Conservation (phyloP, 2,797 vertebrate genomes). For the Enteromius viviparus region DNA sequence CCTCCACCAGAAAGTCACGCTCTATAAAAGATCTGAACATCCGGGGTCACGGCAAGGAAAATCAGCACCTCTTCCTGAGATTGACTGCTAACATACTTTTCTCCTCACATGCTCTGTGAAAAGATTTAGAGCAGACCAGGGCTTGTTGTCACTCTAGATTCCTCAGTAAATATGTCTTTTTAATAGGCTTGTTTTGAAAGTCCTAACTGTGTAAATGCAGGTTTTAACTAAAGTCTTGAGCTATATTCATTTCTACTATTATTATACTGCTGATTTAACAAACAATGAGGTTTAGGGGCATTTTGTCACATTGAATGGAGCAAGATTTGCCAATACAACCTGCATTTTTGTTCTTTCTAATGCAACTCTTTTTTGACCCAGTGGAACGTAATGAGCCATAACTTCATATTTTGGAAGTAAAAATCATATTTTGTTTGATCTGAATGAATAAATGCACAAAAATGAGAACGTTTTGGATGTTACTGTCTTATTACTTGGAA, state of each 20-base stretch:
- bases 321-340: not conserved
- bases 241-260: not conserved
- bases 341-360: not conserved
- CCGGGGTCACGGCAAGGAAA: constrained; percentile 44
- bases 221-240: not conserved
- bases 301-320: not conserved
- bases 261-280: not conserved
- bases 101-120: constrained; percentile 2
- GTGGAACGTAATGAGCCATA: not conserved
- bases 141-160: not conserved
- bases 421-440: not conserved
- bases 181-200: not conserved
- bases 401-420: not conserved
- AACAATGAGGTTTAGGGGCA: not conserved
- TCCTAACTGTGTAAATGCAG: not conserved
- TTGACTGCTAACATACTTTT: not conserved
- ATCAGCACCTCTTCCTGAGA: constrained; percentile 42
- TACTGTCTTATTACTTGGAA: not conserved
- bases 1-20: constrained; percentile 40
- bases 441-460: not conserved
- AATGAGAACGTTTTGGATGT: not conserved
- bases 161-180: not conserved
- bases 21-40: constrained; percentile 50
- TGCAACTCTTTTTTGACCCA: not conserved
- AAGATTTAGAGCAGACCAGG: not conserved